A percentile compares a stretch with the other conserved stretches of the same genome.
phyloP scores from a whole-genome alignment of 2,797 vertebrate genomes.

The Pangasius djambal region DNA sequence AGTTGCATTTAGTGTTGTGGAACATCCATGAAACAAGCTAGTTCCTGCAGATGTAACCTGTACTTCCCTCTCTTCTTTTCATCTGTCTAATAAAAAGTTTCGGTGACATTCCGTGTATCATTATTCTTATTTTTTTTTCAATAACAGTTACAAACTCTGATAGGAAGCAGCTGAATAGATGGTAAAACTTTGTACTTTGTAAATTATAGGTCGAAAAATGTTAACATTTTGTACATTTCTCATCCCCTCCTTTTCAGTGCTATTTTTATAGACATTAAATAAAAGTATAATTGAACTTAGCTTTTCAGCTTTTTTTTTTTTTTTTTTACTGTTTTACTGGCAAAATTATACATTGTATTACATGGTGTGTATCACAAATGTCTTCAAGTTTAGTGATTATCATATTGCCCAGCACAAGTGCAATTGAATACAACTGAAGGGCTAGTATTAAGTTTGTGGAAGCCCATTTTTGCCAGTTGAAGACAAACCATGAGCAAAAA shows the following conservation, averaged over 20 bases:
- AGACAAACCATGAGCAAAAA: background rate
- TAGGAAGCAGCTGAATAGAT: too few species aligned
- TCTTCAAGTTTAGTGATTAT: background rate
- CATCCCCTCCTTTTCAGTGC: too few species aligned
- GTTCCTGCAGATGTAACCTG: background rate
- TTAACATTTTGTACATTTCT: too few species aligned
- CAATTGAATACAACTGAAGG: background rate
- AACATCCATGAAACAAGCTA: too few species aligned
- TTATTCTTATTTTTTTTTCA: too few species aligned
- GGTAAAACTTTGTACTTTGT: too few species aligned
- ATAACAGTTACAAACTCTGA: too few species aligned
- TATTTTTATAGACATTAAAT: too few species aligned
- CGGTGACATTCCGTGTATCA: too few species aligned
- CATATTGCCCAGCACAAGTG: background rate
- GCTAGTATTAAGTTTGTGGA: background rate
- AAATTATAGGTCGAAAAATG: background rate
- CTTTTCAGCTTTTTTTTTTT: background rate
- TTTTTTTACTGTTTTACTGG: background rate
- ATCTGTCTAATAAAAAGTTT: too few species aligned
- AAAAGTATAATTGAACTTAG: background rate
- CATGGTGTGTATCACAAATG: background rate
- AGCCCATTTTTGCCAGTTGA: background rate
- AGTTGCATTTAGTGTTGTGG: background rate
- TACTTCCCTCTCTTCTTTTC: background rate
- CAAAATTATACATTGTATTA: background rate